These are phyloP conservation scores for Origma solitaria DNA, from an alignment of 2,113 vertebrate species.

Conservation along the genomic window DNA sequence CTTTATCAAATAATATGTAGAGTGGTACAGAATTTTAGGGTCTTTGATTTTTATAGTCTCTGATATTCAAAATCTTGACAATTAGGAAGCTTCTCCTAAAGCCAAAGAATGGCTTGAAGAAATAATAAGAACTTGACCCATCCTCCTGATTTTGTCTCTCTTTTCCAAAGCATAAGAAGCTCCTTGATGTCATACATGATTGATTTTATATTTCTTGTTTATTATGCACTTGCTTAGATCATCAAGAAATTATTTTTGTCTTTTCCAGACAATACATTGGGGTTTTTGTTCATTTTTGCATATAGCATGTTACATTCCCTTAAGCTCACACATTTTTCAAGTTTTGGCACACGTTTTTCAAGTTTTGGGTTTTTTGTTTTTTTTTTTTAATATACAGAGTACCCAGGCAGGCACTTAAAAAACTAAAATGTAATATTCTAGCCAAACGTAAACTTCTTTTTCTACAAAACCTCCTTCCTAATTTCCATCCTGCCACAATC, in stretches of 20 bases:
- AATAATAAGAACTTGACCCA: neutral
- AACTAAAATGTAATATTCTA: neutral
- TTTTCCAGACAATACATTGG: neutral
- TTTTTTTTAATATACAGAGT: neutral
- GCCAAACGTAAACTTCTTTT: neutral
- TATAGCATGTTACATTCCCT: too few species aligned
- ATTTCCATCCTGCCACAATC: neutral
- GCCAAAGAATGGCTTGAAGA: neutral
- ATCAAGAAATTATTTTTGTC: neutral
- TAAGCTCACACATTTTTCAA: neutral
- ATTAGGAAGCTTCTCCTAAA: neutral
- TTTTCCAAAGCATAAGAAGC: neutral
- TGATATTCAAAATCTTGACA: neutral
- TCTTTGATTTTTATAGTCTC: neutral
- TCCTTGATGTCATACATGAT: neutral
- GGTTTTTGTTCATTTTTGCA: neutral
- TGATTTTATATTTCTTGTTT: neutral
- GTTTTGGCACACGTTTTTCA: neutral
- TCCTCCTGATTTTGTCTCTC: neutral
- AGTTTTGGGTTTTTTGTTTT: neutral
- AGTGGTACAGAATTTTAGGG: neutral
- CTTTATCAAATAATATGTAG: neutral
- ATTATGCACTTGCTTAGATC: neutral
- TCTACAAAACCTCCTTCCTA: neutral
- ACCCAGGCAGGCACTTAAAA: accelerated